Conservation (phyloP, 92 coral and sea anemone genomes). For the Zoanthus gigantus region DNA sequence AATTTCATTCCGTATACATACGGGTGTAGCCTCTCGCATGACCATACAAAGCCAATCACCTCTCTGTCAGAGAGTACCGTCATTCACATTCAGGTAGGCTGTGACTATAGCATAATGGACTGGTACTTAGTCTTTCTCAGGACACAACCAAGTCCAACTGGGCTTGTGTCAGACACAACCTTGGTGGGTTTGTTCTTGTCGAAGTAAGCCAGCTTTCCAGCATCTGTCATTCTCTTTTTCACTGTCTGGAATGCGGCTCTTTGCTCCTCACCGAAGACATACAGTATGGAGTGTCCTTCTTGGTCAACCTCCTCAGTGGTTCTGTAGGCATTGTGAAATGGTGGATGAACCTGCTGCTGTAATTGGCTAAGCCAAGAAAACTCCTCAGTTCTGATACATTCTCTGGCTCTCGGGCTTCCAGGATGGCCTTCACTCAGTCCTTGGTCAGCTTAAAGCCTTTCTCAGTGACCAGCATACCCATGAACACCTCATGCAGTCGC, state of each 20-base stretch:
- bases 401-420: neutral
- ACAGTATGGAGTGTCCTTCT: conserved; percentile 27
- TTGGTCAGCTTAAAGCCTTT: neutral
- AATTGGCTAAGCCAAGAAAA: too few relatives aligned
- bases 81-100: conserved; percentile 30
- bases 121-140: conserved; percentile 12
- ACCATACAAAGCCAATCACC: conserved; percentile 40
- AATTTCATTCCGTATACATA: conserved; percentile 32
- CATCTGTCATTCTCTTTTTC: conserved; percentile 27
- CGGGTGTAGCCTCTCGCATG: conserved; percentile 28
- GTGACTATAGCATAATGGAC: conserved; percentile 26
- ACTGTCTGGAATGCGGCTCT: conserved; percentile 25
- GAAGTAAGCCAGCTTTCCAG: conserved; percentile 43
- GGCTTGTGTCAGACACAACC: conserved; percentile 29
- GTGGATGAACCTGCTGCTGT: neutral
- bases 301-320: conserved; percentile 46
- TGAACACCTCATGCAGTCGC: conserved; percentile 1
- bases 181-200: conserved; percentile 40
- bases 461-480: neutral
- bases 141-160: neutral
- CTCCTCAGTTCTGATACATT: neutral
- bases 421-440: neutral
- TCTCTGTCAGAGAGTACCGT: conserved; percentile 32
- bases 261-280: conserved; percentile 32
- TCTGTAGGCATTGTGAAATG: neutral